phyloP scores from a whole-genome alignment of 2,113 vertebrate genomes.

The Perccottus glenii region DNA sequence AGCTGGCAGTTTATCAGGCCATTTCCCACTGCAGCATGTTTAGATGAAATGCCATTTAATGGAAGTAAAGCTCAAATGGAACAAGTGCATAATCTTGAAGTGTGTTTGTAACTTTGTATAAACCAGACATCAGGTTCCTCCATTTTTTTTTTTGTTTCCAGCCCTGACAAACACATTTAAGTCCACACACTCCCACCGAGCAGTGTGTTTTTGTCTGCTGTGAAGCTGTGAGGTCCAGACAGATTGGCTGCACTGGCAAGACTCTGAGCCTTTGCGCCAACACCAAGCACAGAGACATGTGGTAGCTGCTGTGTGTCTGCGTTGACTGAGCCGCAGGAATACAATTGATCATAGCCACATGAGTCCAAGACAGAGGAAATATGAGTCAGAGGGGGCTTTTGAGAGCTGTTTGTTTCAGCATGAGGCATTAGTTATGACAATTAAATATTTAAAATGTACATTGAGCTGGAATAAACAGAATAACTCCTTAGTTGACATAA shows the following conservation, averaged over 20 bases:
- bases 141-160: background rate
- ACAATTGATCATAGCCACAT: conserved; percentile 52
- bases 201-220: conserved; percentile 35
- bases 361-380: conserved; percentile 26
- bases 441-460: too few relatives aligned
- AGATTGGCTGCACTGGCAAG: conserved; percentile 53
- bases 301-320: conserved; percentile 16
- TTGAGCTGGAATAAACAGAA: too few relatives aligned
- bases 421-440: too few relatives aligned
- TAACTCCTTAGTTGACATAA: too few relatives aligned
- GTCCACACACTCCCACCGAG: background rate
- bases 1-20: too few relatives aligned
- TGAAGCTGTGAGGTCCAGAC: conserved; percentile 53
- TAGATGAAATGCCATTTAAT: too few relatives aligned
- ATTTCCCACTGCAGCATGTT: too few relatives aligned
- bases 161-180: conserved; percentile 1
- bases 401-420: conserved; percentile 2
- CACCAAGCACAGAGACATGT: conserved; percentile 25
- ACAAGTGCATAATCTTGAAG: too few relatives aligned
- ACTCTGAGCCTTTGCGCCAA: conserved; percentile 30
- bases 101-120: too few relatives aligned
- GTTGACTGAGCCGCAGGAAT: conserved; percentile 21
- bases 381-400: conserved; percentile 13
- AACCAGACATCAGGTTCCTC: background rate
- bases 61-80: too few relatives aligned